Base-by-base conservation (phyloP, 2,113 vertebrate genomes). In the Puntigrus tetrazona region DNA sequence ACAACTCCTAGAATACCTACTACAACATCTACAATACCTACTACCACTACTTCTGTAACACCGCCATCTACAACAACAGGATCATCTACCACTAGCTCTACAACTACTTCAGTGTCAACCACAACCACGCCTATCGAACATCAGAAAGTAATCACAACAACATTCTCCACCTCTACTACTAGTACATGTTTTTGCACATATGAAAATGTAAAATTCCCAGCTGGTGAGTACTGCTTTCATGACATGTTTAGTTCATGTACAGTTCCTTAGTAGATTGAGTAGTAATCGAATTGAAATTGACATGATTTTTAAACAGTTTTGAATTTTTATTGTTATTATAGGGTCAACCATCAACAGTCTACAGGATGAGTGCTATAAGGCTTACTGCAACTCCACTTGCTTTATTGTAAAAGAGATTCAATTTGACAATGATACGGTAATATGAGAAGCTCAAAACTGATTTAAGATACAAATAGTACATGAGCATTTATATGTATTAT, bases 291-390 rank as follows among this genome's bases (percentile, higher is more conserved):
- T 31, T n/a, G 1, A 41, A 22, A 3, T 8, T 2, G 82, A 1
- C 38, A 75, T 6, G 1, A 55, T 55, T 1, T 4, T 14, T 57
- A 22, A 57, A n/a, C 1, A 3, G 22, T 10, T 59, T 55, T n/a
- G 20, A 57, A 50, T 1, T 9, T 59, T 59, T 1, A 65, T 14
- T 61, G 4, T 9, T n/a, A 27, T 61, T 79, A 43, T 7, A 98
- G 97, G 92, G 0, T 91, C 88, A 0, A 0, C 88, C 0, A 94
- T 99, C 14, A 80, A 84, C 63, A 0, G 1, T 59, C 57, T 96
- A 98, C 87, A 92, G 85, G 96, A 95, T 0, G 93, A 94, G 88
- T 92, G 90, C 73, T 96, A 91, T 73, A 94, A 88, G 2, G 93
- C 95, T 0, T 4, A 88, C 0, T 99, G 97, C 86, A 91, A 72